A percentile compares a stretch with the other conserved stretches of the same genome.
Conservation (phyloP, 1,140 invertebrate species). For the Scaptomyza hsui region DNA sequence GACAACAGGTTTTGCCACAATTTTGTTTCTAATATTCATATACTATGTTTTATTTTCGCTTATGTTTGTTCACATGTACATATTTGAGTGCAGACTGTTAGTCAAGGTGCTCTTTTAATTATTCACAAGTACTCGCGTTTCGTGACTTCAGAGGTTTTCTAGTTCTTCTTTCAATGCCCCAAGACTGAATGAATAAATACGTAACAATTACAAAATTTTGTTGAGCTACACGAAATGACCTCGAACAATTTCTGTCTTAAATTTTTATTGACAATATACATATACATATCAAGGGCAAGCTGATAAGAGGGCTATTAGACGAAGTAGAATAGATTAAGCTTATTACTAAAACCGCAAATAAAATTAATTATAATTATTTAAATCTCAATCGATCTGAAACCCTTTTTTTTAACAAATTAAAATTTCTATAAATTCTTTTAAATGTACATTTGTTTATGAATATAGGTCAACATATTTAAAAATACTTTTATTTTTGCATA, state of each 20-base stretch:
- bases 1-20: constrained; percentile 33
- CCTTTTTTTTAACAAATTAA: no score
- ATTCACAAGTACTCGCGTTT: background rate
- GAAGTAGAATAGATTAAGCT: background rate
- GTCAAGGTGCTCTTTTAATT: constrained; percentile 5
- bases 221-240: background rate
- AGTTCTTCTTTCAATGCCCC: constrained; percentile 1
- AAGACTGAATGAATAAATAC: background rate
- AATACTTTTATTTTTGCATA: no score
- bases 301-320: background rate
- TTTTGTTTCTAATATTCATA: constrained; percentile 29
- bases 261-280: background rate
- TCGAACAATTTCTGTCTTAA: constrained; percentile 1
- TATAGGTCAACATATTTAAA: background rate
- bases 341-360: no score
- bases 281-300: background rate
- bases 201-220: constrained; percentile 1
- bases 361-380: no score
- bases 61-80: background rate
- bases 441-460: no score
- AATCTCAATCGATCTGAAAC: no score
- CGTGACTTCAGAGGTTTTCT: constrained; percentile 7
- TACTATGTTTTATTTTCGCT: constrained; percentile 14
- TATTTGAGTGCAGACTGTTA: background rate
- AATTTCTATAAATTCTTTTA: no score